phyloP scores from a whole-genome alignment of 2,113 vertebrate genomes.

The Tupaia tana region DNA sequence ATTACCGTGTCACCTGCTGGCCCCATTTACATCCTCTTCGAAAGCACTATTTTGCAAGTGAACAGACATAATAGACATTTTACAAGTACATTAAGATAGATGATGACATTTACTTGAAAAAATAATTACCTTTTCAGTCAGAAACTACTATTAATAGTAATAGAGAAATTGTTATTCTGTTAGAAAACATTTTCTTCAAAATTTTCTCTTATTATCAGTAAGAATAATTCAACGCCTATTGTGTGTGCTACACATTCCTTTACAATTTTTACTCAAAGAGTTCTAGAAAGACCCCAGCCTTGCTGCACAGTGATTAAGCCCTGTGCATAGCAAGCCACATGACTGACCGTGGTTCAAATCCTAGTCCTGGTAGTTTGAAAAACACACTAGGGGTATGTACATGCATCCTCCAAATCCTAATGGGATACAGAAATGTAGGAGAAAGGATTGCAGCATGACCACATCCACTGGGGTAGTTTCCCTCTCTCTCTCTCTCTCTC shows the following conservation, averaged over 20 bases:
- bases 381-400: no score
- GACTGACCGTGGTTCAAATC: no score
- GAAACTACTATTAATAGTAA: slow-evolving; percentile 35
- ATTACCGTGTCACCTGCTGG: no score
- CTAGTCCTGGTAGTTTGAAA: no score
- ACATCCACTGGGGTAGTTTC: no score
- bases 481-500: no score
- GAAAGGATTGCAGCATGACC: no score
- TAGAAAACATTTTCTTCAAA: slow-evolving; percentile 38
- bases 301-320: no score
- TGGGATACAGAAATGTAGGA: no score
- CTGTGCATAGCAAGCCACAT: no score
- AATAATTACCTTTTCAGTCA: slow-evolving; percentile 27
- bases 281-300: no score
- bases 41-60: slow-evolving; percentile 29
- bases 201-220: not conserved
- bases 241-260: not conserved
- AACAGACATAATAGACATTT: slow-evolving; percentile 31
- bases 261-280: not conserved
- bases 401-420: no score
- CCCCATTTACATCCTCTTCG: not conserved
- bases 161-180: not conserved
- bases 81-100: slow-evolving; percentile 17
- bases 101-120: slow-evolving; percentile 19
- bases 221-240: not conserved